Base-by-base conservation (phyloP, 1,140 invertebrate species). In the Ostrea denselamellosa region DNA sequence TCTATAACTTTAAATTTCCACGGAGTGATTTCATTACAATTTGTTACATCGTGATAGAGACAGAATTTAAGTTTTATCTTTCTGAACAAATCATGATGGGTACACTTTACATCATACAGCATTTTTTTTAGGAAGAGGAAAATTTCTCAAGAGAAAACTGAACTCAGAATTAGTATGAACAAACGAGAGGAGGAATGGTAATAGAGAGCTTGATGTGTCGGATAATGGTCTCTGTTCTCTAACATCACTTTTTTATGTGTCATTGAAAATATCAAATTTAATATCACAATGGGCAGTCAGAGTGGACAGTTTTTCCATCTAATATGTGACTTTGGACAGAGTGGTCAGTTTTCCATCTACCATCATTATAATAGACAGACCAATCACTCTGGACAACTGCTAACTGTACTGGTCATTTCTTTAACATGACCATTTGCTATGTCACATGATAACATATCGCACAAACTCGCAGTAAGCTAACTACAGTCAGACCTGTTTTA, bases 81-180 rank as follows among this genome's bases (percentile, higher is more conserved):
- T 44, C 5, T 44, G n/a, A 44, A 44, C 34, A 44, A 44, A 44
- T 44, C 2, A 44, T 44, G 34, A 5, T 44, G 5, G 34, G 1
- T 5, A 44, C 34, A 44, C 34, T 44, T 44, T 44, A 44, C 34
- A 44, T 44, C 34, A 44, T 2, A 1, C 34, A 44, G 34, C 34
- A 44, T 12, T 34, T 28, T 2, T 77, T 77, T 10, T 77, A 77
- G 68, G 68, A 77, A 77, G 25, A 44, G 68, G 9, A 77, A 77
- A 77, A 77, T 77, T 77, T 77, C 68, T 77, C 22, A 77, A 14
- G 68, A 77, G 68, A 77, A 77, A 77, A 25, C 7, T 34, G 68
- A 77, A 28, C 68, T 77, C 22, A 34, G 28, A 25, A 14, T 28
- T 14, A 28, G 28, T 25, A 14, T 77, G 68, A 77, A 25, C 68